Conservation (phyloP, 1,140 invertebrate species). For the Araneus ventricosus region DNA sequence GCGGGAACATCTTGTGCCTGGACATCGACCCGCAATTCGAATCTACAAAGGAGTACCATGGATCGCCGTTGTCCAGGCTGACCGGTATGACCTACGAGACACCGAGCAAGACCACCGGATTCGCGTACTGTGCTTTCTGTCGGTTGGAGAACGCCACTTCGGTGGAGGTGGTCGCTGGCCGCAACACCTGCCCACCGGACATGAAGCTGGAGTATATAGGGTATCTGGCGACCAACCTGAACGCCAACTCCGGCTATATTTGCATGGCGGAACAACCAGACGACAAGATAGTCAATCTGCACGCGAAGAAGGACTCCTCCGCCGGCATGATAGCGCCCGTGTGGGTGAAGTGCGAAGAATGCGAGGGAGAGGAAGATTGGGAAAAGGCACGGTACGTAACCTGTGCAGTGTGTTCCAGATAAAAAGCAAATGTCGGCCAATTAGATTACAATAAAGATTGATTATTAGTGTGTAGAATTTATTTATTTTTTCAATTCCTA, state of each 20-base stretch:
- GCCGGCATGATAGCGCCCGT: neutral
- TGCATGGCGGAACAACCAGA: neutral
- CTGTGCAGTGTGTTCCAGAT: slow-evolving; percentile 26
- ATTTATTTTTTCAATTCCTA: too few relatives aligned
- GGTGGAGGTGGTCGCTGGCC: neutral
- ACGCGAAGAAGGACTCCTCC: neutral
- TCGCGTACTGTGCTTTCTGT: neutral
- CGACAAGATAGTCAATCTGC: neutral
- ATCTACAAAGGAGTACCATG: too few relatives aligned
- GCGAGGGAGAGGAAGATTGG: neutral
- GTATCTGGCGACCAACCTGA: neutral
- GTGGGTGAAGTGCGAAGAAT: slow-evolving; percentile 7
- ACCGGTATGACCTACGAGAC: neutral
- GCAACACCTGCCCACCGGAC: neutral
- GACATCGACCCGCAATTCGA: neutral
- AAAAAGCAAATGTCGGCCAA: too few relatives aligned
- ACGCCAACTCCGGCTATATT: neutral
- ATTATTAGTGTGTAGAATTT: too few relatives aligned
- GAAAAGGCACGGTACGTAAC: neutral
- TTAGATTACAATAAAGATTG: too few relatives aligned
- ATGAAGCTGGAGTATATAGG: neutral
- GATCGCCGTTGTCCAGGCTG: neutral
- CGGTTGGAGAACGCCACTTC: neutral
- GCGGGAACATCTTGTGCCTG: neutral
- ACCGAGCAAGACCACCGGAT: neutral